Percentiles rank a stretch among this genome's conserved stretches.
Evolutionary conservation across 2,888 invertebrate genomes (phyloP).

Genomic region (Meteorus colon): DNA sequence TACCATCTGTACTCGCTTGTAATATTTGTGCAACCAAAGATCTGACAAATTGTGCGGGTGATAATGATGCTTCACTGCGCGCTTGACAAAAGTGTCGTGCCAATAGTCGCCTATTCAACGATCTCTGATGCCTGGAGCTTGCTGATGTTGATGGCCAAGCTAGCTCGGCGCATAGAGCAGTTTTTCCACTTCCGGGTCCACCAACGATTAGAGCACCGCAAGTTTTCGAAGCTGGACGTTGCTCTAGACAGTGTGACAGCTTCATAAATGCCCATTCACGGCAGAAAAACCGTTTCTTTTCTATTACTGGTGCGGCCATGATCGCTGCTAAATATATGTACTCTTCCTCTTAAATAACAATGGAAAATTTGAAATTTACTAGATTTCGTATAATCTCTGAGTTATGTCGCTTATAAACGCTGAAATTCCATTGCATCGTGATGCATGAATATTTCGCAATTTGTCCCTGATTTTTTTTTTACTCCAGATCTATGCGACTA

Average conservation of each 20-base stretch:
- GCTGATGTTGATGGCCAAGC: constrained; percentile 82
- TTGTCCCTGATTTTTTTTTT: not conserved
- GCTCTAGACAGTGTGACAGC: constrained; percentile 92
- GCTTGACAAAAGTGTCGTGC: constrained; percentile 93
- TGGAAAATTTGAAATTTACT: not conserved
- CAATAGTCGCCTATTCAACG: constrained; percentile 85
- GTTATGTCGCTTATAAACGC: not conserved
- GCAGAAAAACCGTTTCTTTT: constrained; percentile 87
- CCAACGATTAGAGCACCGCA: constrained; percentile 92
- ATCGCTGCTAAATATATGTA: constrained; percentile 14
- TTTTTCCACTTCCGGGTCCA: constrained; percentile 96
- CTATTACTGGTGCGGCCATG: constrained; percentile 73
- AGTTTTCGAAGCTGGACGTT: constrained; percentile 87
- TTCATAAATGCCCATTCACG: constrained; percentile 98
- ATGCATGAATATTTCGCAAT: not conserved
- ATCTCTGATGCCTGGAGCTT: constrained; percentile 81
- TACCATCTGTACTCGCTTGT: constrained; percentile 74
- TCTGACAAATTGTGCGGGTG: constrained; percentile 89
- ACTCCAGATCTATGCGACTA: too few species aligned
- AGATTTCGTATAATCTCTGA: not conserved
- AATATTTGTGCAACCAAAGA: constrained; percentile 89
- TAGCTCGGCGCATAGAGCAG: constrained; percentile 89
- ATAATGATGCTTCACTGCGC: constrained; percentile 88
- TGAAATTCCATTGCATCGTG: not conserved
- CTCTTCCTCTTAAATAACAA: not conserved